phyloP scores from a whole-genome alignment of 2,113 vertebrate genomes.

The Dasypus novemcinctus region DNA sequence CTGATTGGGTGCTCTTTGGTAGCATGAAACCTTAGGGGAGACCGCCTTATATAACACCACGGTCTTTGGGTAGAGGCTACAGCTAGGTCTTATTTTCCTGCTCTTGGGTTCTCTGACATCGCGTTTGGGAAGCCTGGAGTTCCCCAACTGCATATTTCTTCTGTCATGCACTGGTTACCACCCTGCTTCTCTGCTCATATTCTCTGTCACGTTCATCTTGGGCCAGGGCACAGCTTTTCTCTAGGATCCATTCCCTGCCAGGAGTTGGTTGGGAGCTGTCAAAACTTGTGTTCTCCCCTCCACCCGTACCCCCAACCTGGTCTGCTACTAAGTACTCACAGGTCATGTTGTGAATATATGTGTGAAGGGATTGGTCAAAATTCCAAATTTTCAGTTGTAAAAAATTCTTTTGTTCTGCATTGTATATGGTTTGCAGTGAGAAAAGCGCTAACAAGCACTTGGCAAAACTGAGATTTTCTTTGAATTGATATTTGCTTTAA shows the following conservation, averaged over 20 bases:
- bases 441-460: not conserved
- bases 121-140: not conserved
- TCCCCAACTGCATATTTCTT: not conserved
- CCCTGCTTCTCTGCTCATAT: not conserved
- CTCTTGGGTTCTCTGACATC: not conserved
- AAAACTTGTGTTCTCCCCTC: not conserved
- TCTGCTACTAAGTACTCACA: not conserved
- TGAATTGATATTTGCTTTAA: conserved; percentile 35
- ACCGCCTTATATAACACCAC: rapidly evolving
- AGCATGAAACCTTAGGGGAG: not conserved
- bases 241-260: not conserved
- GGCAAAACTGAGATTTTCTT: conserved; percentile 10
- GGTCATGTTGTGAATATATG: not conserved
- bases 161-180: rapidly evolving
- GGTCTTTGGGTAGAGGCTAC: not conserved
- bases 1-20: not conserved
- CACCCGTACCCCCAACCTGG: not conserved
- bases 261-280: not conserved
- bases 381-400: conserved; percentile 4
- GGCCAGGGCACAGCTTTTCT: not conserved
- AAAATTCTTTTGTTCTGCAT: not conserved
- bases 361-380: conserved; percentile 24
- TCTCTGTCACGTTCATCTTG: not conserved
- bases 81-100: not conserved
- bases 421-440: not conserved